Evolutionary conservation across 2,888 invertebrate species (phyloP).

Genomic region (Thumatha senex): DNA sequence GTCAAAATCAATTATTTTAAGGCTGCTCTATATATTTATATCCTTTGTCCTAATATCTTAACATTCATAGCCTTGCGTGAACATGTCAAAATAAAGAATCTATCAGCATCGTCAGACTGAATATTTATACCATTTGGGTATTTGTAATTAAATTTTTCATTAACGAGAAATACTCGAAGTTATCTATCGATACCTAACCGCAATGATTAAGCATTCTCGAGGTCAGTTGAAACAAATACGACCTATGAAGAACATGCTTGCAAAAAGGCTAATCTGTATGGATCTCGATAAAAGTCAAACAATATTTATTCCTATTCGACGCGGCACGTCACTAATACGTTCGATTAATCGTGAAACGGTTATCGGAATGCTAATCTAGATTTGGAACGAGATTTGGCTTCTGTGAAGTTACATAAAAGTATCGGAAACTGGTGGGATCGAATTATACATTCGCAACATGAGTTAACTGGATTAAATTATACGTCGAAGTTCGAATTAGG

Average conservation of each 20-base stretch:
- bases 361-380: constrained; percentile 44
- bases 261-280: constrained; percentile 17
- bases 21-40: no score
- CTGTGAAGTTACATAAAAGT: constrained; percentile 43
- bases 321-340: constrained; percentile 42
- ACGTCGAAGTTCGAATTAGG: neutral
- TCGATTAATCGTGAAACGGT: constrained; percentile 45
- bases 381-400: constrained; percentile 46
- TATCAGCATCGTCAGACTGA: no score
- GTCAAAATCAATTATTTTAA: no score
- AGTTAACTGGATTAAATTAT: constrained; percentile 13
- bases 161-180: neutral
- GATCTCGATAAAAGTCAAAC: constrained; percentile 19
- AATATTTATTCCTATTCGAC: constrained; percentile 40
- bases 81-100: neutral
- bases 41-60: neutral
- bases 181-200: constrained; percentile 20
- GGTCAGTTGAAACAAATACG: constrained; percentile 9
- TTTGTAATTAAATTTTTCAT: neutral
- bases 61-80: neutral
- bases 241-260: neutral
- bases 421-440: constrained; percentile 11
- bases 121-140: no score
- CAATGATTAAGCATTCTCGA: constrained; percentile 22
- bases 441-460: constrained; percentile 21